These are phyloP conservation scores for Stictonetta naevosa DNA, from an alignment of 2,113 vertebrate species.

Conservation along the genomic window DNA sequence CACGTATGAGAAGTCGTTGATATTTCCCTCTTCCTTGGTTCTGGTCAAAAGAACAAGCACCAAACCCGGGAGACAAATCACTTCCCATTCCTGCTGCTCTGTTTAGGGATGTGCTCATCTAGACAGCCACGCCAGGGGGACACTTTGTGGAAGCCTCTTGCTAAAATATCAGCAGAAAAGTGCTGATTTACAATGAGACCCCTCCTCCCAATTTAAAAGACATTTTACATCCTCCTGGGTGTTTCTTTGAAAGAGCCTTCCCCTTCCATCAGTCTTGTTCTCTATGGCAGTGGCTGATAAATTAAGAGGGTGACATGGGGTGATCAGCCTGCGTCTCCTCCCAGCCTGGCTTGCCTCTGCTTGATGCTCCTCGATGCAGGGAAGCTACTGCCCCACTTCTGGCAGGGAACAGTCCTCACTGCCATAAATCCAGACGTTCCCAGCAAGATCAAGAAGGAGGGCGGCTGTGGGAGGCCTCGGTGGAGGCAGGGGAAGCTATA, in stretches of 20 bases:
- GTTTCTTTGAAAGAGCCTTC: background rate
- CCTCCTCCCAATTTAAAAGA: background rate
- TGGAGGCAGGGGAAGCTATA: background rate
- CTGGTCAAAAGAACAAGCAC: background rate
- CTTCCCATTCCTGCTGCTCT: background rate
- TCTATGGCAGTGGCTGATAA: background rate
- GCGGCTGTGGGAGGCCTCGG: background rate
- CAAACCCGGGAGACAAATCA: background rate
- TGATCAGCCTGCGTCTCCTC: background rate
- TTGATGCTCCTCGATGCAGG: background rate
- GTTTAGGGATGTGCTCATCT: background rate
- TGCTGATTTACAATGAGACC: background rate
- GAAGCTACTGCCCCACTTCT: background rate
- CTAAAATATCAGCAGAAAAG: slow-evolving; percentile 1
- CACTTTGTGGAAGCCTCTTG: background rate
- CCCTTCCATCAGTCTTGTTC: background rate
- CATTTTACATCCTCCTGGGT: background rate
- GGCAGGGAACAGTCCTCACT: background rate
- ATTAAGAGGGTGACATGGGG: background rate
- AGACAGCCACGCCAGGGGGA: background rate
- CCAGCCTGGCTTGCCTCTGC: background rate
- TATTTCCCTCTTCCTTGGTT: background rate
- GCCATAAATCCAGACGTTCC: slow-evolving; percentile 16
- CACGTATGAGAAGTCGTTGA: background rate
- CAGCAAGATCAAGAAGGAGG: slow-evolving; percentile 25